These are phyloP conservation scores for Cephalopholis sonnerati DNA, from an alignment of 2,113 vertebrate species.

Conservation along the genomic window DNA sequence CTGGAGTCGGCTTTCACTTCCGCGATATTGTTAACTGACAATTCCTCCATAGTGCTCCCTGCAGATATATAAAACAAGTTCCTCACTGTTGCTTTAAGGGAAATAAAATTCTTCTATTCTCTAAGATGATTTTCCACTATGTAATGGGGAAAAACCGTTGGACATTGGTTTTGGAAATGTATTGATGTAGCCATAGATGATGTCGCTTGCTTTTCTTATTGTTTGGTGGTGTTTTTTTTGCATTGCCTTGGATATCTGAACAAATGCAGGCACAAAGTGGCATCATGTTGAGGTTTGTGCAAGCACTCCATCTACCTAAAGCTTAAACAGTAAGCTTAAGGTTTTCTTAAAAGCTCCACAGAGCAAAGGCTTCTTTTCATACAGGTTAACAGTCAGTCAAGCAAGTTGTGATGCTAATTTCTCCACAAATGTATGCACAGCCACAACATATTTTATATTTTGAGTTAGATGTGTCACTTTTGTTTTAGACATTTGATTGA, in stretches of 20 bases:
- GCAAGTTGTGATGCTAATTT: neutral
- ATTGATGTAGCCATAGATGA: neutral
- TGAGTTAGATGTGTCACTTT: neutral
- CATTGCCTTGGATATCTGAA: neutral
- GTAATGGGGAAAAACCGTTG: neutral
- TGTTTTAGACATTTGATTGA: no score
- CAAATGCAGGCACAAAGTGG: neutral
- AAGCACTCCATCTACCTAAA: neutral
- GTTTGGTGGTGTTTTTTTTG: neutral
- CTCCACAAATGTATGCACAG: neutral
- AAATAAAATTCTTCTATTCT: neutral
- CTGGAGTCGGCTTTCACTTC: no score
- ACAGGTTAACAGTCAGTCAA: neutral
- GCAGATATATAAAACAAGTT: neutral
- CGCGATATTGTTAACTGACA: no score
- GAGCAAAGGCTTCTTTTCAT: neutral
- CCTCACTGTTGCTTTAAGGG: neutral
- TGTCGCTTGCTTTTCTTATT: neutral
- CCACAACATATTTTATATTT: neutral
- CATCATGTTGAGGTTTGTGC: neutral
- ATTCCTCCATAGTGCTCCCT: neutral
- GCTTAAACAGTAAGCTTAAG: neutral
- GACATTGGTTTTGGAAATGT: neutral
- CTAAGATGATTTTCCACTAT: neutral
- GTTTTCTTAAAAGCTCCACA: neutral